Percentiles rank a stretch among this genome's conserved stretches.
Evolutionary conservation across 2,888 invertebrate genomes (phyloP).

Genomic region (Mermis nigrescens): DNA sequence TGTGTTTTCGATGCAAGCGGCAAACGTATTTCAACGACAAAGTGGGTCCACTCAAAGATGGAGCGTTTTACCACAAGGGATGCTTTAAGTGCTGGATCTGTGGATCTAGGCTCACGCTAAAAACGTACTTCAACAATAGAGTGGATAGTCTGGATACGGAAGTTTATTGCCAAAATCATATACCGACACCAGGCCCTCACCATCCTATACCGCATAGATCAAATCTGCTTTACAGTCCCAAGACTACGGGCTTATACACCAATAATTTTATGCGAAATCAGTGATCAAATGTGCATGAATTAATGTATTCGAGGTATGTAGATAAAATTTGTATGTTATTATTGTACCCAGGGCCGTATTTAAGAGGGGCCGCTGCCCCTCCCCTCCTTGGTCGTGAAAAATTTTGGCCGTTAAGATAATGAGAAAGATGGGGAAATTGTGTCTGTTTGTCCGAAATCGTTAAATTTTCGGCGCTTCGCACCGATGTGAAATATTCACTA

Average conservation of each 20-base stretch:
- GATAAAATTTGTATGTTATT: no score
- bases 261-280: conserved; percentile 12
- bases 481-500: no score
- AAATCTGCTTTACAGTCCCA: conserved; percentile 30
- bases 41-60: conserved; percentile 32
- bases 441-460: no score
- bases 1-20: conserved; percentile 31
- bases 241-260: conserved; percentile 29
- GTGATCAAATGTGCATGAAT: no score
- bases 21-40: conserved; percentile 33
- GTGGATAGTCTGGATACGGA: conserved; percentile 32
- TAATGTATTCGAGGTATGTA: no score
- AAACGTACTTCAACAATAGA: conserved; percentile 32
- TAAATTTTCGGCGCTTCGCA: no score
- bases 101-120: conserved; percentile 29
- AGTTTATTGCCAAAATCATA: conserved; percentile 32
- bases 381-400: no score
- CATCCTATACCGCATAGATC: conserved; percentile 32
- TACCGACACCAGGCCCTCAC: conserved; percentile 32
- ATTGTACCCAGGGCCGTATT: no score
- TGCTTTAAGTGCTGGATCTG: conserved; percentile 32
- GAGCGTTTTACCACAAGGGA: conserved; percentile 27
- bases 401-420: no score
- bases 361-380: no score
- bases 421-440: no score